Evolutionary conservation across 2,797 vertebrate genomes (phyloP).

Genomic region (Anniella stebbinsi): DNA sequence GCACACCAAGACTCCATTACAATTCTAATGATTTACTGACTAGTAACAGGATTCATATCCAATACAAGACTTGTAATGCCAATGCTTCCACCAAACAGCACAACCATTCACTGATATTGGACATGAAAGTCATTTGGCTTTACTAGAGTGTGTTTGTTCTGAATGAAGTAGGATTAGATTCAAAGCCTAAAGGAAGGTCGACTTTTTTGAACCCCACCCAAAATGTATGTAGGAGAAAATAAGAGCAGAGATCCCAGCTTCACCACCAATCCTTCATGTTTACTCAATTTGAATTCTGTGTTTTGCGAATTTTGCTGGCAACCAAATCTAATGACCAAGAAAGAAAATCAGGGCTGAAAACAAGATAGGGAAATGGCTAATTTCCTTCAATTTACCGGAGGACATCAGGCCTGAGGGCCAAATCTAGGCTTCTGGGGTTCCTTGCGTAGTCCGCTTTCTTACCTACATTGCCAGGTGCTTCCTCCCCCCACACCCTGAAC

Average conservation of each 20-base stretch:
- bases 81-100: background rate
- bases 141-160: background rate
- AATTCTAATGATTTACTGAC: background rate
- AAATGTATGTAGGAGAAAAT: background rate
- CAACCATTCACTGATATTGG: background rate
- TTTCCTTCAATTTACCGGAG: background rate
- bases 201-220: background rate
- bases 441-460: too few relatives aligned
- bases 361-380: background rate
- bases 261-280: background rate
- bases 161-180: background rate
- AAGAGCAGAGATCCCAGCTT: background rate
- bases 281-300: background rate
- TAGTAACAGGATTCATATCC: background rate
- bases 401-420: too few relatives aligned
- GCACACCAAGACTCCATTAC: slow-evolving; percentile 4
- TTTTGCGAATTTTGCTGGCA: background rate
- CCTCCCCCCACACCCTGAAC: too few relatives aligned
- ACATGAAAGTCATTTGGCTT: background rate
- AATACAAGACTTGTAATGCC: background rate
- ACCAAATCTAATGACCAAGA: background rate
- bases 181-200: background rate
- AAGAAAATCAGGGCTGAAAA: background rate
- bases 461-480: too few relatives aligned
- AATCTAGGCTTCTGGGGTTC: too few relatives aligned